Evolutionary conservation across 1,140 invertebrate species (phyloP).

Genomic region (Macrocentrus cingulum): DNA sequence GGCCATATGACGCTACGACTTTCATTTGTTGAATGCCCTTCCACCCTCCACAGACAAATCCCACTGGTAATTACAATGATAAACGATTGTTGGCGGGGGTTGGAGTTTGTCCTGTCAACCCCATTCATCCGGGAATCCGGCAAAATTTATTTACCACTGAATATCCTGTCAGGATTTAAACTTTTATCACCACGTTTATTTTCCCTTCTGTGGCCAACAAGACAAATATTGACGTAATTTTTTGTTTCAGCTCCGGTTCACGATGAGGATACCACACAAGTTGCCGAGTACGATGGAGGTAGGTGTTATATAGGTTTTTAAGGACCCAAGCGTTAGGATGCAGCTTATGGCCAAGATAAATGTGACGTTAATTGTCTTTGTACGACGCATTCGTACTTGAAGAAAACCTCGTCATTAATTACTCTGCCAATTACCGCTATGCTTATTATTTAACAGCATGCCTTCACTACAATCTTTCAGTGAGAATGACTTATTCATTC

Average conservation of each 20-base stretch:
- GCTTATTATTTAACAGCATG: not conserved
- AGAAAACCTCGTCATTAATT: not conserved
- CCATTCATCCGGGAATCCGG: not conserved
- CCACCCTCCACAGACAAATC: conserved; percentile 32
- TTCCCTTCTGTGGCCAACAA: not conserved
- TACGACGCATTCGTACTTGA: conserved; percentile 2
- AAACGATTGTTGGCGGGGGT: conserved; percentile 30
- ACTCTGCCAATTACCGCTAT: not conserved
- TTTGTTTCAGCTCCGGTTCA: conserved; percentile 54
- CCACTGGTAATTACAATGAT: conserved; percentile 47
- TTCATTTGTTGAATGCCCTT: conserved; percentile 29
- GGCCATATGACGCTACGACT: conserved; percentile 42
- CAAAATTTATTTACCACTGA: not conserved
- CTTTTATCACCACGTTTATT: not conserved
- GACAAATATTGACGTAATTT: conserved; percentile 20
- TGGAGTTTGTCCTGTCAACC: not conserved
- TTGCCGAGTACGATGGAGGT: conserved; percentile 54
- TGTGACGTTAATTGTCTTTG: conserved; percentile 31
- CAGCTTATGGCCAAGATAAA: not conserved
- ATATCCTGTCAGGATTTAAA: not conserved
- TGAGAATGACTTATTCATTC: too few species aligned
- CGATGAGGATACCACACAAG: conserved; percentile 52
- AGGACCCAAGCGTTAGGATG: not conserved
- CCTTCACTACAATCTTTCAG: too few species aligned
- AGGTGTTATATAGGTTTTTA: conserved; percentile 23